Conservation (phyloP, 2,113 vertebrate species). For the Lophius piscatorius region DNA sequence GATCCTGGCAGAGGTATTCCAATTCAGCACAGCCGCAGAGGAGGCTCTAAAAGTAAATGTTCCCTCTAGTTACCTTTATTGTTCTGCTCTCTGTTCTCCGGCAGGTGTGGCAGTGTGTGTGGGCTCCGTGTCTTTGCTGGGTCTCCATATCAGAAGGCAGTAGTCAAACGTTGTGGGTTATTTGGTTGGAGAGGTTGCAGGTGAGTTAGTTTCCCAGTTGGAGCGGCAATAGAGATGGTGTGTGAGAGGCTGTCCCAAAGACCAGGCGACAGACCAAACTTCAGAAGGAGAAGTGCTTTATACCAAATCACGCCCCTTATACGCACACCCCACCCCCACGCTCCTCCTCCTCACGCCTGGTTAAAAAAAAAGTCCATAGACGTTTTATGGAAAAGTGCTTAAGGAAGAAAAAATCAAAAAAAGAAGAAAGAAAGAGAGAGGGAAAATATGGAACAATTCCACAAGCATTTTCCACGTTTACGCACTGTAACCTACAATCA, state of each 20-base stretch:
- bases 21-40: conserved; percentile 4
- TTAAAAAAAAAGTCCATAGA: conserved; percentile 53
- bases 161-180: conserved; percentile 59
- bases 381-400: conserved; percentile 71
- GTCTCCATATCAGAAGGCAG: conserved; percentile 80
- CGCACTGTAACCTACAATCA: conserved; percentile 69
- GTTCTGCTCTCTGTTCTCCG: conserved; percentile 72
- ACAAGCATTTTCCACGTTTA: conserved; percentile 73
- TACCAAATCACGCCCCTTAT: conserved; percentile 81
- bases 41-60: conserved; percentile 9
- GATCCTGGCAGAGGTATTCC: conserved; percentile 17
- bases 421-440: conserved; percentile 16
- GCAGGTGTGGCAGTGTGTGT: conserved; percentile 81
- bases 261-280: conserved; percentile 86
- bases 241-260: conserved; percentile 84
- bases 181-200: conserved; percentile 77
- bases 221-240: conserved; percentile 72
- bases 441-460: conserved; percentile 61
- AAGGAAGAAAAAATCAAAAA: conserved; percentile 40
- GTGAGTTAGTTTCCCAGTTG: conserved; percentile 81
- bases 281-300: conserved; percentile 81
- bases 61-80: conserved; percentile 76
- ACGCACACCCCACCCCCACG: conserved; percentile 60
- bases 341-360: conserved; percentile 58
- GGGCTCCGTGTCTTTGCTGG: conserved; percentile 75